Evolutionary conservation across 2,888 invertebrate genomes (phyloP).

Genomic region (Apoda limacodes): DNA sequence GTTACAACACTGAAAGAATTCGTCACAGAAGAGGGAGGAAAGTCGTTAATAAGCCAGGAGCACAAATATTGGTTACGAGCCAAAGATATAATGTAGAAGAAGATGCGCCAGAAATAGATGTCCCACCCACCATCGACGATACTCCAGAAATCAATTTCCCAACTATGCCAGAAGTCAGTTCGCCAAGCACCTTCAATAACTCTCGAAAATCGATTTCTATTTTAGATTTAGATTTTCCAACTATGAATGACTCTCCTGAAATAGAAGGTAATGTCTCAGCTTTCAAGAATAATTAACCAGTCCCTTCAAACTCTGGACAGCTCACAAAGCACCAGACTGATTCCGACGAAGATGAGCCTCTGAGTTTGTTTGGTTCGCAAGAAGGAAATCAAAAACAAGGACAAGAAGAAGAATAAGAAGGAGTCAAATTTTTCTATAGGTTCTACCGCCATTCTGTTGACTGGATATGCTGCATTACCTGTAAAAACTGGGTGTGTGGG

Average conservation of each 20-base stretch:
- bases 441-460: neutral
- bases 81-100: neutral
- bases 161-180: too few species aligned
- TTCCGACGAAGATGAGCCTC: neutral
- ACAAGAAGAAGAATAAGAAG: neutral
- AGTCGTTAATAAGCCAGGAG: too few species aligned
- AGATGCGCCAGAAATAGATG: neutral
- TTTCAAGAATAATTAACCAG: neutral
- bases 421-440: neutral
- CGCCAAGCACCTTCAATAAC: neutral
- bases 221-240: neutral
- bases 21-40: too few species aligned
- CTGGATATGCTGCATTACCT: too few species aligned
- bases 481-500: too few species aligned
- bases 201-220: neutral
- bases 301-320: neutral
- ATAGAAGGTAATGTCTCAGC: neutral
- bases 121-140: too few species aligned
- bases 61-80: neutral
- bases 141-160: neutral
- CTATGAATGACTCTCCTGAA: neutral
- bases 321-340: neutral
- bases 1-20: too few species aligned
- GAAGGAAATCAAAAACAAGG: neutral
- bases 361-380: neutral